Percentiles rank a stretch among this genome's conserved stretches.
phyloP scores from a whole-genome alignment of 2,797 vertebrate genomes.

The Protosalanx chinensis region DNA sequence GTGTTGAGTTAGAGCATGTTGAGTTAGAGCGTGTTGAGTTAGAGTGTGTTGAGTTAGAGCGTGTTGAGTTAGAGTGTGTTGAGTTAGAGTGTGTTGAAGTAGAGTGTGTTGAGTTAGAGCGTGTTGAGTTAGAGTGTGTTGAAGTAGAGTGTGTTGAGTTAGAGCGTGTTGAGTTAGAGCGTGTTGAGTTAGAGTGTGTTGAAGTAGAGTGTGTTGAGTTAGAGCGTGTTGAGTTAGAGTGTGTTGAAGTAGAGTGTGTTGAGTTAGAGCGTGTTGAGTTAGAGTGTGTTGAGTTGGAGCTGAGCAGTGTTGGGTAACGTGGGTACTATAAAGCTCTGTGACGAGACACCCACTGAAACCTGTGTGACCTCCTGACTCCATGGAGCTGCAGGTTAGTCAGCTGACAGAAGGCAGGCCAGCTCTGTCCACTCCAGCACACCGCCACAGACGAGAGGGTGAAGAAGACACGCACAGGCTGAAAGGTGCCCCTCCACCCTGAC shows the following conservation, averaged over 20 bases:
- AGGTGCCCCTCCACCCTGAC: conserved; percentile 61
- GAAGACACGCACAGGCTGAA: conserved; percentile 65
- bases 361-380: conserved; percentile 69
- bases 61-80: not conserved
- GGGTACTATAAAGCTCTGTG: no score
- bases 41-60: not conserved
- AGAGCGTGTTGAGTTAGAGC: not conserved
- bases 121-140: not conserved
- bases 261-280: no score
- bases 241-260: no score
- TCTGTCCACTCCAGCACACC: conserved; percentile 70
- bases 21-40: no score
- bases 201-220: no score
- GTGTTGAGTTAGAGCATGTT: no score
- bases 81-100: not conserved
- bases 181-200: no score
- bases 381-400: conserved; percentile 77
- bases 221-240: no score
- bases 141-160: not conserved
- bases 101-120: not conserved
- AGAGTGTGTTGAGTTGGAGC: no score
- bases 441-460: conserved; percentile 78
- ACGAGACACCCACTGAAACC: conserved; percentile 67
- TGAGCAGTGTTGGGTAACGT: not conserved
- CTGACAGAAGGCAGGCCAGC: conserved; percentile 63